Base-by-base conservation (phyloP, 2,113 vertebrate species). In the Chaetodon auriga region DNA sequence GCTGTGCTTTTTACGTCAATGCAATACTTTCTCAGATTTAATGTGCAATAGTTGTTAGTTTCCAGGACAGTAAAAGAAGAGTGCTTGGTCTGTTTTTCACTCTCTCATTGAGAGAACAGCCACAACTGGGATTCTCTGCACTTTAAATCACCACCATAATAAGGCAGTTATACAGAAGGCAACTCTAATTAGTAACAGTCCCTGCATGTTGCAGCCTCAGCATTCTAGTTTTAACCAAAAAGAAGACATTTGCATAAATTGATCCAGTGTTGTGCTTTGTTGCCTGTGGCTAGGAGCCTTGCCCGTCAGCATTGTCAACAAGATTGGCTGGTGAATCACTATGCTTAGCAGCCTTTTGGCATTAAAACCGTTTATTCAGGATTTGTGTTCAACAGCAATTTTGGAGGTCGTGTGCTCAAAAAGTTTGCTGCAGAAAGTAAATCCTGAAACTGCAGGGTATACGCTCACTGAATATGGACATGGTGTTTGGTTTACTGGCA, bases 171-270 rank as follows among this genome's bases (percentile, higher is more conserved):
- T 46, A 49, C 62, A 45, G 46, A 62, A 55, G 15, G 64, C 36
- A 79, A 14, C 45, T 71, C 43, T 84, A 78, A 86, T 84, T 78
- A 69, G 75, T 62, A 83, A 79, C 79, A 63, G 58, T 68, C 19
- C 48, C 48, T 46, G n/a, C 43, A 79, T 43, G 54, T 68, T 83
- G 77, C 71, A 81, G 70, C 74, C 65, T 75, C 45, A 78, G 71
- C 82, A 60, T 82, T 89, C 53, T 43, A 82, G 41, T 71, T 80
- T 80, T 35, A 46, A 73, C 58, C 65, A 65, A 66, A 78, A 63
- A 65, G n/a, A 36, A 53, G 5, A 62, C 35, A 69, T 83, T 82
- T 65, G 35, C 54, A 84, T 68, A 63, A 66, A 81, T 38, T 11
- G 16, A 64, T 75, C 13, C 62, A 65, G 35, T 0, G 64, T 60